A percentile compares a stretch with the other conserved stretches of the same genome.
phyloP scores from a whole-genome alignment of 2,888 invertebrate species.

The Rhingia rostrata region DNA sequence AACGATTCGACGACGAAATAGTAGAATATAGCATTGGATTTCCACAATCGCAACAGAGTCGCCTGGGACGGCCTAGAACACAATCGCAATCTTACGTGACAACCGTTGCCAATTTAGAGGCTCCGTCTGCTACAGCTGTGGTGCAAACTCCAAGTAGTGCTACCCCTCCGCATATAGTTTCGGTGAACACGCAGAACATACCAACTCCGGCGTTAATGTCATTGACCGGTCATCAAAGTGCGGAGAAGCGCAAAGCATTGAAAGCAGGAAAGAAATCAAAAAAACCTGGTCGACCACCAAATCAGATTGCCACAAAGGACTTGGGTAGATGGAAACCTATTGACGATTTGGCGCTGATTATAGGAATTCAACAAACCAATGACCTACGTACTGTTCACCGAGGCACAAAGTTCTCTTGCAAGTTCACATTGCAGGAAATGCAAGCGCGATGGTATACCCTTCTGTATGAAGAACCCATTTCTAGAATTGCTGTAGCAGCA shows the following conservation, averaged over 20 bases:
- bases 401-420: slow-evolving; percentile 97
- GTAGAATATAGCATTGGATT: slow-evolving; percentile 94
- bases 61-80: slow-evolving; percentile 83
- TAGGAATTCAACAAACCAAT: slow-evolving; percentile 95
- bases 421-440: slow-evolving; percentile 95
- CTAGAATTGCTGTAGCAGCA: slow-evolving; percentile 94
- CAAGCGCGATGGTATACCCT: slow-evolving; percentile 98
- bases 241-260: slow-evolving; percentile 73
- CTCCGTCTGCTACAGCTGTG: slow-evolving; percentile 18
- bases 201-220: slow-evolving; percentile 66
- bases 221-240: slow-evolving; percentile 39
- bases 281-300: slow-evolving; percentile 79
- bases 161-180: slow-evolving; percentile 57
- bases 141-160: slow-evolving; percentile 43
- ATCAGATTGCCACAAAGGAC: slow-evolving; percentile 89
- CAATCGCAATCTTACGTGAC: slow-evolving; percentile 83
- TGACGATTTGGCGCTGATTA: slow-evolving; percentile 96
- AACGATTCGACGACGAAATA: slow-evolving; percentile 98
- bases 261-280: slow-evolving; percentile 74
- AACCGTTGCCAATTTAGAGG: slow-evolving; percentile 58
- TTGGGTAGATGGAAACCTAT: slow-evolving; percentile 98
- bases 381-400: slow-evolving; percentile 92
- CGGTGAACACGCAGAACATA: slow-evolving; percentile 61
- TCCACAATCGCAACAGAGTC: slow-evolving; percentile 83
- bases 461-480: slow-evolving; percentile 96